Evolutionary conservation across 2,888 invertebrate species (phyloP), one percentile per base, ranked within the genome.

Genomic region (Drosophila flavopinicola): DNA sequence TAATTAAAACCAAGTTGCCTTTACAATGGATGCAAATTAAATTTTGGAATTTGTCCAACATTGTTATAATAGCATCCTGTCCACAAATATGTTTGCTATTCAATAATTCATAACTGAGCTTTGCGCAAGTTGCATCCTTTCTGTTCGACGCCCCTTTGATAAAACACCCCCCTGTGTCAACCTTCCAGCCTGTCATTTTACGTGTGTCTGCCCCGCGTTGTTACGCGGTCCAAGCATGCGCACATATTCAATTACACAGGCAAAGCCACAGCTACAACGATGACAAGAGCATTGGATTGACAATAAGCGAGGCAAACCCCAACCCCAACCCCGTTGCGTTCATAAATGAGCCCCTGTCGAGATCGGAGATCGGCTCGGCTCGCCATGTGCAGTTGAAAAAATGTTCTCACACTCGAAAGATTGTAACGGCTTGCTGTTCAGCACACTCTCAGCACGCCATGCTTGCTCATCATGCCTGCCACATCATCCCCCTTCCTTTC

Each of bases 351-450:
- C 68, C 85, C 83, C 85, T 71, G 60, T 57, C 44, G 52, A 32
- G 58, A 41, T 57, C 56, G 45, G 24, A 68, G 71, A 70, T 70
- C 67, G 54, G 44, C 32, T 70, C 67, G 54, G 44, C 32, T 48
- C 42, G 78, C 77, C 90, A 90, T 90, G 90, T 90, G 90, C 90
- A 89, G 85, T 72, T 86, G 60, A 75, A 74, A 86, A 87, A 89
- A 90, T 87, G 83, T 90, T 90, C 90, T 90, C 90, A 90, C 90
- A 90, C 89, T 90, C 86, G 71, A 54, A 64, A 75, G 70, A 80
- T 70, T 84, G 78, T 86, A 88, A 87, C 87, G 82, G 86, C 88
- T 75, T 76, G 83, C 69, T 59, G 70, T 80, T 67, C 66, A 79
- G 74, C 77, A 79, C 85, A 83, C 86, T 84, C 87, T 83, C 80